These are phyloP conservation scores for Tetraodon nigroviridis DNA, from an alignment of 2,113 vertebrate genomes.

Conservation along the genomic window DNA sequence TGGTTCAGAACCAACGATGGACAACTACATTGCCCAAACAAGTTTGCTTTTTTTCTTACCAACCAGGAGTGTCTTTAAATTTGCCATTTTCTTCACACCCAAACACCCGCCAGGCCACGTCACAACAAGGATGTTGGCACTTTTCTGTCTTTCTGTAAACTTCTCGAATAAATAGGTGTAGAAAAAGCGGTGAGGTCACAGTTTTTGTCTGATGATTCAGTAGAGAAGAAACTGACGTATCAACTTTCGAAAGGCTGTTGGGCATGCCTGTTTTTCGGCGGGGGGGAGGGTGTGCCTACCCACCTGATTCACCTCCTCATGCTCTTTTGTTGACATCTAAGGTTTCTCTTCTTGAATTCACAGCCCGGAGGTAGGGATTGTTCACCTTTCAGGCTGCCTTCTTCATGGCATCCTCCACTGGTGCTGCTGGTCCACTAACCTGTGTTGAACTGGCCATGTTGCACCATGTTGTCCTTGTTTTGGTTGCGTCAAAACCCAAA, in stretches of 20 bases:
- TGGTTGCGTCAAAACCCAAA: too few species aligned
- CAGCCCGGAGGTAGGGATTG: slow-evolving; percentile 12
- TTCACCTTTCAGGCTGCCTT: neutral
- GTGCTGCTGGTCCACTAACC: too few species aligned
- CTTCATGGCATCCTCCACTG: too few species aligned
- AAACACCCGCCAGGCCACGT: too few species aligned
- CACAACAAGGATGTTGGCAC: too few species aligned
- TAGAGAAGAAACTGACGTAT: neutral
- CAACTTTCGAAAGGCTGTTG: slow-evolving; percentile 21
- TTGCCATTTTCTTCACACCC: neutral
- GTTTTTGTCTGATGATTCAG: neutral
- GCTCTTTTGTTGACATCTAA: slow-evolving; percentile 17
- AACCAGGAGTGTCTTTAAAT: neutral
- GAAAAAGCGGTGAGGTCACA: too few species aligned
- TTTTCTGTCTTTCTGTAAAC: too few species aligned
- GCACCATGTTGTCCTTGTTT: too few species aligned
- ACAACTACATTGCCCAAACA: neutral
- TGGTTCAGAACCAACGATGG: slow-evolving; percentile 37
- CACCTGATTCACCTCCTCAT: slow-evolving; percentile 3
- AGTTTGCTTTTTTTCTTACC: neutral
- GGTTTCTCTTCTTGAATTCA: slow-evolving; percentile 1
- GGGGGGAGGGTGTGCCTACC: slow-evolving; percentile 26
- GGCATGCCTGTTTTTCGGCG: slow-evolving; percentile 22
- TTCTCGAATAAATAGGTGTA: too few species aligned
- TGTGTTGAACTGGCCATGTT: too few species aligned